Base-by-base conservation (phyloP, 2,113 vertebrate genomes). In the Ictalurus furcatus region DNA sequence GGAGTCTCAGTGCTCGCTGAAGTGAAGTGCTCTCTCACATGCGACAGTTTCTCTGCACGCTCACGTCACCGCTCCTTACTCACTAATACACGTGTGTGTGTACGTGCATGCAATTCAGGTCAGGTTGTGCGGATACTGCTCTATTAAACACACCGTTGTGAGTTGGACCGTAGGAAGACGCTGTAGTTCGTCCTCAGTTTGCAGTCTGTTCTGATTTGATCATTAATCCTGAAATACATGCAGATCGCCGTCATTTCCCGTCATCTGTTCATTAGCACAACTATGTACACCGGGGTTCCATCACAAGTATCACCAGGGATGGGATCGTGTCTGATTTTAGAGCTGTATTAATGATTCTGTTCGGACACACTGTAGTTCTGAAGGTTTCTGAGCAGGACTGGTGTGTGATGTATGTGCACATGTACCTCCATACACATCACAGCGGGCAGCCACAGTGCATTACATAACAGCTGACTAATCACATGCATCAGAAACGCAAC, bases 251-350 rank as follows among this genome's bases (percentile, higher is more conserved):
- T 9, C 56, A 19, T 19, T 19, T 58, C 56, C 56, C 17, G 23
- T 63, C 13, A 13, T 71, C 12, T 6, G 67, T 34, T n/a, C 63
- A 28, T n/a, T n/a, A n/a, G 21, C 25, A 21, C 61, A 63, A 0
- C 23, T 5, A 2, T 1, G 8, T 2, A n/a, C 67, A 30, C 14
- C 13, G 6, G 67, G n/a, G 17, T 6, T 2, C 6, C 1, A 1
- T 71, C n/a, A 34, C n/a, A 13, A 34, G 3, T 5, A 6, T 71
- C n/a, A 37, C 69, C n/a, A 19, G 69, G 69, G 34, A 17, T n/a
- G 30, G 12, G 69, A 21, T 19, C 14, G 6, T 5, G 13, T 17
- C n/a, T 30, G 2, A 2, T 25, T 69, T 30, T 16, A 69, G n/a
- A 69, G 67, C 67, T 71, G 7, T 17, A 73, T 73, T 37, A 34